Conservation (phyloP, 2,888 invertebrate genomes). For the Heliconius ismenius region DNA sequence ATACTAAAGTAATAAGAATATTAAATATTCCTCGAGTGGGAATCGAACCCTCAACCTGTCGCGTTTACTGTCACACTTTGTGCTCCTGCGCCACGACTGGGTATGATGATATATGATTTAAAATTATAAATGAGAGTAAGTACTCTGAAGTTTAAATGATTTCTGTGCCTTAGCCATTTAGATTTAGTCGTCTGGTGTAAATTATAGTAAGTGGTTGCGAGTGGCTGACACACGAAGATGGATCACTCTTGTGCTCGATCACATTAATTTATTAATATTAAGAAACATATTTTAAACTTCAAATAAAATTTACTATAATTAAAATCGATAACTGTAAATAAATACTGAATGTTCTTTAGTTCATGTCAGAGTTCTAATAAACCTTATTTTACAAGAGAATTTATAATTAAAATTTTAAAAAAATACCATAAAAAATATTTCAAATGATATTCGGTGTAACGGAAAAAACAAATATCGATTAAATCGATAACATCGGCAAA, state of each 20-base stretch:
- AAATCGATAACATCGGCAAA: slow-evolving; percentile 20
- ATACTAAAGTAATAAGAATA: too few relatives aligned
- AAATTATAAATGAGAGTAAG: neutral
- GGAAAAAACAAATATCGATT: slow-evolving; percentile 17
- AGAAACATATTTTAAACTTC: slow-evolving; percentile 16
- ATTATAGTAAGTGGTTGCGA: neutral
- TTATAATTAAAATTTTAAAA: neutral
- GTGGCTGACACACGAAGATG: slow-evolving; percentile 9
- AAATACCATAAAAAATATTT: neutral
- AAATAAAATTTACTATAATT: neutral
- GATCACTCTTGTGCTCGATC: neutral
- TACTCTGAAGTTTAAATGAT: slow-evolving; percentile 9
- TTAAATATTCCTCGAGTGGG: too few relatives aligned
- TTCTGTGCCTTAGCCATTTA: neutral
- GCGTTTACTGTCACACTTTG: too few relatives aligned
- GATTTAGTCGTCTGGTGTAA: neutral
- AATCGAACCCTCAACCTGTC: too few relatives aligned
- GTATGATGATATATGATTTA: neutral
- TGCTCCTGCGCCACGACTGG: too few relatives aligned
- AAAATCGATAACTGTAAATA: slow-evolving; percentile 11
- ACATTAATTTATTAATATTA: slow-evolving; percentile 13
- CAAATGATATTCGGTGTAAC: neutral
- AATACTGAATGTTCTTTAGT: neutral
- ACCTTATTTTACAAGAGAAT: neutral
- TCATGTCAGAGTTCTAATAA: too few relatives aligned